Base-by-base conservation (phyloP, 2,797 vertebrate genomes). In the Neoniphon sammara region DNA sequence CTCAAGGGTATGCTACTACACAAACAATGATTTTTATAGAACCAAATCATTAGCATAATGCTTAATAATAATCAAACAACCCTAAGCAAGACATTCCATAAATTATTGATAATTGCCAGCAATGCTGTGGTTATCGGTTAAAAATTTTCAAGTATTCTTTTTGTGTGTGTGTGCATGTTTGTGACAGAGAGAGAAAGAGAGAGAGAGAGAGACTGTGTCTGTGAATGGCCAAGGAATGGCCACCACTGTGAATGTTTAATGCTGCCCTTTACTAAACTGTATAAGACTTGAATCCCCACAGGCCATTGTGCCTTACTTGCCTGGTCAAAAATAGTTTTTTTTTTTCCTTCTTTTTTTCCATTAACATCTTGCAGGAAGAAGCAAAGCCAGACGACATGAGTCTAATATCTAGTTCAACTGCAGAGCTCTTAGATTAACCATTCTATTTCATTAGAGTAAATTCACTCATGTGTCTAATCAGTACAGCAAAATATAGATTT, bases 21-120 rank as follows among this genome's bases (percentile, higher is more conserved):
- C 58, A 46, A 15, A 12, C 12, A 14, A 55, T 12, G 54, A 52
- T 84, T 82, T 82, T 78, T 39, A 66, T 61, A 81, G 57, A 87
- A 73, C 76, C 31, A 62, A 63, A 70, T 79, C 31, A 84, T 86
- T 75, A 70, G 8, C 57, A 69, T 64, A 71, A 61, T 83, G 39
- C 52, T 77, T 66, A 7, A 71, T 77, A 76, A 75, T 78, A 80
- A 83, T 79, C 53, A 85, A 75, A 7, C 58, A 58, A 76, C 83
- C 69, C 17, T 4, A 20, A 78, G 83, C 70, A 85, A 67, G 9
- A 23, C 27, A 17, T 83, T 82, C 63, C 58, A 73, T 85, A 59
- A 81, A 85, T 71, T 44, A 85, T 78, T 81, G 69, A 85, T 83
- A 56, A 75, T 57, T 60, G 59, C 6, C 54, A 75, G 63, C 18